phyloP scores from a whole-genome alignment of 2,113 vertebrate genomes.

The Mus spicilegus region DNA sequence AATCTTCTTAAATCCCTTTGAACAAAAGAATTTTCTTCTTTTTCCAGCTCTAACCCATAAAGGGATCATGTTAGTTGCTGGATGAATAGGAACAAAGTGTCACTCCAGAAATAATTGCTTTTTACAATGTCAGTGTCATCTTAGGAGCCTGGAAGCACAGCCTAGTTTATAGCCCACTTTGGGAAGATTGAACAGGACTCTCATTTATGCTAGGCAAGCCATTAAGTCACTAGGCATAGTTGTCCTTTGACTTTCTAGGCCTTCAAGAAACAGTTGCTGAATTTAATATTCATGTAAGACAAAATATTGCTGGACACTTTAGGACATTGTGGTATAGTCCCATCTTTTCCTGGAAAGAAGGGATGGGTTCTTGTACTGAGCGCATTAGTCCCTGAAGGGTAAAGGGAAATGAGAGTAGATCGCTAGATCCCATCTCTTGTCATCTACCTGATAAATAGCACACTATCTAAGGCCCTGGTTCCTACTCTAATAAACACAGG shows the following conservation, averaged over 20 bases:
- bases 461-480: background rate
- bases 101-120: background rate
- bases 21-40: background rate
- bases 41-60: background rate
- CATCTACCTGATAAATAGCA: background rate
- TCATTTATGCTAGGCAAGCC: background rate
- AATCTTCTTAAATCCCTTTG: constrained; percentile 20
- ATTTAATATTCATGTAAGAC: background rate
- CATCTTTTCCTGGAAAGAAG: background rate
- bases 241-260: background rate
- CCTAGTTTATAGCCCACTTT: background rate
- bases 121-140: background rate
- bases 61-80: background rate
- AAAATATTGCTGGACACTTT: background rate
- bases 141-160: background rate
- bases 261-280: background rate
- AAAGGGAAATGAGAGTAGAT: background rate
- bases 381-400: background rate
- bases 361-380: background rate
- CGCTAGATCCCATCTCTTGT: background rate
- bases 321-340: background rate
- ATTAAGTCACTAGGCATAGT: background rate
- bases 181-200: background rate
- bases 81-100: background rate
- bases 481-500: background rate